phyloP scores from a whole-genome alignment of 2,113 vertebrate species.

The Hippoglossus stenolepis region DNA sequence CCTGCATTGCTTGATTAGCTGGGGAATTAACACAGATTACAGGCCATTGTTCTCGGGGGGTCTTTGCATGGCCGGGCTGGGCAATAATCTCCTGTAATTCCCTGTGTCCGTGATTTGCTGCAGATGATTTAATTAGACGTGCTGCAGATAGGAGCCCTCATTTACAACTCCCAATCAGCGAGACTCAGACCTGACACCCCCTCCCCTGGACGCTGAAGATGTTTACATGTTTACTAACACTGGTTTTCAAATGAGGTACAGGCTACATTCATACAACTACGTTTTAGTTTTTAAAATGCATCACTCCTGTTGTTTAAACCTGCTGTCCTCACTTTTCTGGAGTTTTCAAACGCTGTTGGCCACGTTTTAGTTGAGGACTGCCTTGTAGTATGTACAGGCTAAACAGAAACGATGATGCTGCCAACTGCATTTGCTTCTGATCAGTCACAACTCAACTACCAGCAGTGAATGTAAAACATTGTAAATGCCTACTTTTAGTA shows the following conservation, averaged over 20 bases:
- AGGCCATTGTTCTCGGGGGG: conserved; percentile 71
- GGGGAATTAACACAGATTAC: conserved; percentile 79
- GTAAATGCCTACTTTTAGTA: too few species aligned
- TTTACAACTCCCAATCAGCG: conserved; percentile 29
- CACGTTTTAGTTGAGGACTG: too few species aligned
- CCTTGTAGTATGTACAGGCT: too few species aligned
- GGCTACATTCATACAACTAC: too few species aligned
- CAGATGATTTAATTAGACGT: conserved; percentile 78
- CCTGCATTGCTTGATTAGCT: conserved; percentile 70
- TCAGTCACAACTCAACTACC: too few species aligned
- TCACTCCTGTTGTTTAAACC: too few species aligned
- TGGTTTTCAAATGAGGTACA: conserved; percentile 14
- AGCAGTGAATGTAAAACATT: too few species aligned
- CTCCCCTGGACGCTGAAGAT: conserved; percentile 11
- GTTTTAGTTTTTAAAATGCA: too few species aligned
- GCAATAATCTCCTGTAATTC: conserved; percentile 79
- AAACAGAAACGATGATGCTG: too few species aligned
- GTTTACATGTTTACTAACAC: conserved; percentile 29
- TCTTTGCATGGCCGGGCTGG: conserved; percentile 37
- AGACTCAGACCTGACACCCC: conserved; percentile 16
- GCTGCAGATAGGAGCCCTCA: conserved; percentile 60
- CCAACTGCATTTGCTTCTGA: too few species aligned
- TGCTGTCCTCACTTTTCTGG: too few species aligned
- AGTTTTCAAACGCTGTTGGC: too few species aligned
- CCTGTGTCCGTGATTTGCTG: conserved; percentile 66